Percentiles rank a stretch among this genome's conserved stretches.
Conservation (phyloP, 2,113 vertebrate species). For the Ochotona curzoniae region DNA sequence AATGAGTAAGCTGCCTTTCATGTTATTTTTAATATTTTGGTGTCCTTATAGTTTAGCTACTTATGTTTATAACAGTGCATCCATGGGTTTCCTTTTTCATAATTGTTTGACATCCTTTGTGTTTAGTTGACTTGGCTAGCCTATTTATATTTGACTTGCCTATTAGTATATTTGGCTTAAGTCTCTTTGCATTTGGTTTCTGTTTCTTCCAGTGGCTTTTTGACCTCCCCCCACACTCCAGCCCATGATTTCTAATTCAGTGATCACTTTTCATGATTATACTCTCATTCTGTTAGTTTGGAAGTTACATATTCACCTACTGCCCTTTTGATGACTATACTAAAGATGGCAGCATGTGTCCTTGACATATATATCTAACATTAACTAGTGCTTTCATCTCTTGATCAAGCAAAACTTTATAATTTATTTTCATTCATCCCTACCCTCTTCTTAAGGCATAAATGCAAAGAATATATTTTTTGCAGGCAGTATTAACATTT, state of each 20-base stretch:
- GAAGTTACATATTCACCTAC: background rate
- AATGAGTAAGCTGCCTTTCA: background rate
- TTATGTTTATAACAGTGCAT: background rate
- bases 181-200: background rate
- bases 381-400: background rate
- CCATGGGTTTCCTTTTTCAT: background rate
- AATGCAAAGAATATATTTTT: background rate
- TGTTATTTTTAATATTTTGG: slow-evolving; percentile 2
- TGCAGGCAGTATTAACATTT: slow-evolving; percentile 5
- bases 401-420: background rate
- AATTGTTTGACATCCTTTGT: background rate
- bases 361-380: background rate
- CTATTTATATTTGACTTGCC: background rate
- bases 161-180: slow-evolving; percentile 2
- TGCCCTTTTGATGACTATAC: background rate
- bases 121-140: background rate
- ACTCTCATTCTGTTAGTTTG: background rate
- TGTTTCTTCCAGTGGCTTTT: background rate
- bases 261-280: slow-evolving; percentile 28
- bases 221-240: background rate
- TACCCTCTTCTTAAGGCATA: background rate
- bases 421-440: background rate
- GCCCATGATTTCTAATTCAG: background rate
- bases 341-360: background rate
- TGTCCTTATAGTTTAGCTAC: background rate